Conservation (phyloP, 2,797 vertebrate species). For the Limnodromus scolopaceus region DNA sequence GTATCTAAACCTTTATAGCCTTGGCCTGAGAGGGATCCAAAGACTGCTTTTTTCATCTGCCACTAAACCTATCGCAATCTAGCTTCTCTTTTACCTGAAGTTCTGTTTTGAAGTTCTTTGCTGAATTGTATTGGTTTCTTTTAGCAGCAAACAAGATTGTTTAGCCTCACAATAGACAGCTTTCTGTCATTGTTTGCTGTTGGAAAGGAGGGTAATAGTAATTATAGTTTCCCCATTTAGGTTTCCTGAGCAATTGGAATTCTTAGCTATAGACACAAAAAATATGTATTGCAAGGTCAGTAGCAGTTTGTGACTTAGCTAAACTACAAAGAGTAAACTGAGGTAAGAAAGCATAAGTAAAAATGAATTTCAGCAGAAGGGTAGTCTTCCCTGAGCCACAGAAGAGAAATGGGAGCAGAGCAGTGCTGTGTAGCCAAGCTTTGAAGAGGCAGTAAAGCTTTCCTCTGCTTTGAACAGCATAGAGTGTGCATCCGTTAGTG, state of each 20-base stretch:
- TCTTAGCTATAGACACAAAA: background rate
- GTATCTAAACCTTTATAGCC: background rate
- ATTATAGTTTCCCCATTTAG: background rate
- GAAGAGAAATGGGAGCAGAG: background rate
- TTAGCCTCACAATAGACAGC: background rate
- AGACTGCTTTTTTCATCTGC: background rate
- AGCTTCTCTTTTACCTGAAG: background rate
- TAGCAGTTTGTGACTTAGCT: background rate
- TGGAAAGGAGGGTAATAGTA: background rate
- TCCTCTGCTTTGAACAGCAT: background rate
- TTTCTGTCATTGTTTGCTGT: background rate
- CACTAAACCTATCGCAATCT: background rate
- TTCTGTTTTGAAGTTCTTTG: background rate
- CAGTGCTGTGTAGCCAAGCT: background rate
- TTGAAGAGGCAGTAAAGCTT: background rate
- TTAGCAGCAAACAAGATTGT: background rate
- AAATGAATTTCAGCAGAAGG: background rate
- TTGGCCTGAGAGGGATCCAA: background rate
- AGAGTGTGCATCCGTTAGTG: background rate
- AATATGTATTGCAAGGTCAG: fast-evolving
- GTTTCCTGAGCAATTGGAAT: background rate
- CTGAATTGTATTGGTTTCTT: background rate
- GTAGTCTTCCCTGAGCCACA: background rate
- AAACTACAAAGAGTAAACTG: background rate
- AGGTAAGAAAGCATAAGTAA: background rate